Conservation (phyloP, 2,113 vertebrate genomes). For the Nerophis ophidion region DNA sequence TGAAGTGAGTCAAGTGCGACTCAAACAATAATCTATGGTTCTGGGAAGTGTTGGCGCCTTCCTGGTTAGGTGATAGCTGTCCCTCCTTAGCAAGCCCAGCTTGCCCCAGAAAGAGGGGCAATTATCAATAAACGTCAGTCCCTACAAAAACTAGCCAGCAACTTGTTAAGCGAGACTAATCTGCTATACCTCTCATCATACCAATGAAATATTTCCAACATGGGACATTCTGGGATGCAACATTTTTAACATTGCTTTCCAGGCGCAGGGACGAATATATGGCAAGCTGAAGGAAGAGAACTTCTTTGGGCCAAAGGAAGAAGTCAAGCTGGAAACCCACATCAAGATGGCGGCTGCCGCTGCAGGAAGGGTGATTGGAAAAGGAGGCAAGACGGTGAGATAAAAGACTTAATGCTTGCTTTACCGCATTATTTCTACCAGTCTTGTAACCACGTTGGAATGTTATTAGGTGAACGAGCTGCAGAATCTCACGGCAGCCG, state of each 20-base stretch:
- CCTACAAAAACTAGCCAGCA: not conserved
- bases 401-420: too few relatives aligned
- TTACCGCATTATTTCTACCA: too few relatives aligned
- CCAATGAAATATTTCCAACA: not conserved
- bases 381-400: slow-evolving; percentile 90
- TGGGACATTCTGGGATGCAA: not conserved
- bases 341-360: slow-evolving; percentile 88
- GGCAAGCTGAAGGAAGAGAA: slow-evolving; percentile 95
- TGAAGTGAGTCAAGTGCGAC: too few relatives aligned
- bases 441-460: not conserved
- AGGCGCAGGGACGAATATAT: slow-evolving; percentile 92
- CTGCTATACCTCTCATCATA: not conserved
- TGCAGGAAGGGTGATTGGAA: slow-evolving; percentile 87
- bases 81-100: too few relatives aligned
- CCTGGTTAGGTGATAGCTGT: too few relatives aligned
- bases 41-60: too few relatives aligned
- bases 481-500: slow-evolving; percentile 91
- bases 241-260: not conserved
- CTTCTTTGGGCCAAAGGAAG: slow-evolving; percentile 92
- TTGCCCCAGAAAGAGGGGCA: too few relatives aligned
- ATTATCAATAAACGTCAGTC: too few relatives aligned
- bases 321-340: slow-evolving; percentile 91
- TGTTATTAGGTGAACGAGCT: slow-evolving; percentile 84
- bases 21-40: too few relatives aligned
- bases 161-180: not conserved